Conservation (phyloP, 2,797 vertebrate species). For the Rhynchotus rufescens region DNA sequence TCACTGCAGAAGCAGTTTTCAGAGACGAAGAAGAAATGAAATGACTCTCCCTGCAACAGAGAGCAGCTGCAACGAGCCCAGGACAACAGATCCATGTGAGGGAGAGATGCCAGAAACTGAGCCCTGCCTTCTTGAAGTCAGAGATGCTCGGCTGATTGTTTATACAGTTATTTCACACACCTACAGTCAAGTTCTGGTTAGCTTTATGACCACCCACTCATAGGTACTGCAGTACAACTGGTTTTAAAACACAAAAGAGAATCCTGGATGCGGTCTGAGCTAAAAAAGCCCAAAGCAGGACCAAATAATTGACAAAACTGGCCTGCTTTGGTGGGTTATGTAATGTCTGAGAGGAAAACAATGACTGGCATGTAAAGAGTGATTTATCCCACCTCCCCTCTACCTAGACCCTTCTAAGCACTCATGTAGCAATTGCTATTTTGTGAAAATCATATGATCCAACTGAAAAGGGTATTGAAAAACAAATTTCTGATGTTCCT, state of each 20-base stretch:
- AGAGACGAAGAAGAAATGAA: slow-evolving; percentile 25
- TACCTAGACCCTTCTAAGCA: not conserved
- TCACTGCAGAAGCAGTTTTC: slow-evolving; percentile 12
- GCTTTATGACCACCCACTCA: not conserved
- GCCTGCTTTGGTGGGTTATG: not conserved
- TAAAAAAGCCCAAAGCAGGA: not conserved
- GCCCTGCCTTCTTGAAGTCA: not conserved
- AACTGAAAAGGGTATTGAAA: not conserved
- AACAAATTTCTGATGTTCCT: not conserved
- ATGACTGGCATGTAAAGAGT: not conserved
- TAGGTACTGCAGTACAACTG: not conserved
- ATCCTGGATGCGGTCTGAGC: not conserved
- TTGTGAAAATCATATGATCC: slow-evolving; percentile 25
- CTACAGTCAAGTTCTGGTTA: not conserved
- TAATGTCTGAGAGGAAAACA: not conserved
- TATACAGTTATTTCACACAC: not conserved
- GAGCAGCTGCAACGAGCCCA: slow-evolving; percentile 17
- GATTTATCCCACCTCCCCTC: not conserved
- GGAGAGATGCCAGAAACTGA: not conserved
- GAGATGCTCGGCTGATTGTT: not conserved
- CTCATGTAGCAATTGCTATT: slow-evolving; percentile 46
- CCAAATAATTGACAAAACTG: not conserved
- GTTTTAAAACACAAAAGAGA: not conserved
- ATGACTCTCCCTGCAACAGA: not conserved
- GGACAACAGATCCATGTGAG: not conserved